Base-by-base conservation (phyloP, 2,888 invertebrate genomes). In the Dendrolimus pini region DNA sequence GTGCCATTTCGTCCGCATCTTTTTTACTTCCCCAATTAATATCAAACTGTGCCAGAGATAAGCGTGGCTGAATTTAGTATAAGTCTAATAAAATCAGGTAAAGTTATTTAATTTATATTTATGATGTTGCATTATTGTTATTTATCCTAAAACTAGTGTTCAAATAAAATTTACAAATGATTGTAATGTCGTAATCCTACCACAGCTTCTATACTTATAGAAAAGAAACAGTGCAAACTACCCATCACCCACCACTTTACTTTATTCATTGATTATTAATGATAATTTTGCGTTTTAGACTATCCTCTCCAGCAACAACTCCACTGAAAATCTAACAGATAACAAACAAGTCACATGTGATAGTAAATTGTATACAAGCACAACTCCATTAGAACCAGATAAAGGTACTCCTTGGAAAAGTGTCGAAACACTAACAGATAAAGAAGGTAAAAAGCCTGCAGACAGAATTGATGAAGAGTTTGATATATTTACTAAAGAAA, bases 391-490 rank as follows among this genome's bases (percentile, higher is more conserved):
- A 60, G 83, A 85, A 71, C 83, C 89, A 1, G 81, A 83, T 13
- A 89, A 85, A 65, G 60, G 10, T 0, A 67, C 57, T 8, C 61
- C 72, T 0, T 86, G 84, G 82, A 81, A 77, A 60, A 86, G 85
- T 60, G 74, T 69, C 7, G 88, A 85, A 57, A 77, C 77, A 8
- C 56, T 86, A 0, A 41, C 55, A 12, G 62, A 64, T 2, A 75
- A 72, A 54, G 58, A 63, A 3, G 67, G 71, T 54, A 70, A 74
- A 10, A 30, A 30, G 30, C 61, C 65, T 7, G 77, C 74, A 58
- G 80, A 80, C 3, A 47, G 10, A 60, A 69, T 90, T 0, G 91
- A 92, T 65, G 74, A 92, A 69, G 91, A 92, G 77, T 78, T 92
- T 65, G 82, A 92, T 70, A 70, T 85, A 68, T 83, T 92, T 67